A percentile compares a stretch with the other conserved stretches of the same genome.
Evolutionary conservation across 2,888 invertebrate genomes (phyloP).

Genomic region (Hyles lineata): DNA sequence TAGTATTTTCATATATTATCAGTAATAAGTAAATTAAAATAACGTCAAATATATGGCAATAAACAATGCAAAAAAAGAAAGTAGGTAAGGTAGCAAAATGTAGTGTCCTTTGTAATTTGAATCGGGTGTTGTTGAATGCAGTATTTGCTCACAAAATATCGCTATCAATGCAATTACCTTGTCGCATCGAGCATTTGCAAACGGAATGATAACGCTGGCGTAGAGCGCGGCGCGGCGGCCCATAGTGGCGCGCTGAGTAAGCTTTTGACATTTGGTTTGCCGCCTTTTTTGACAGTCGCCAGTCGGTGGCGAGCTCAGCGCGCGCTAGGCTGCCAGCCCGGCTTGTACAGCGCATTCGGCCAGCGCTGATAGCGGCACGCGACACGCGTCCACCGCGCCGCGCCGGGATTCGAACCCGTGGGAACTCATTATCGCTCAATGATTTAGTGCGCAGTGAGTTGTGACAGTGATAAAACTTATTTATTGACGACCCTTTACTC

Average conservation of each 20-base stretch:
- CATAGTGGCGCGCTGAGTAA: constrained; percentile 34
- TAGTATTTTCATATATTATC: too few relatives aligned
- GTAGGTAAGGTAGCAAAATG: too few relatives aligned
- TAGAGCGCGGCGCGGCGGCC: constrained; percentile 39
- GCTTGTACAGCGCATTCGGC: constrained; percentile 41
- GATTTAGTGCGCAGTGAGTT: constrained; percentile 53
- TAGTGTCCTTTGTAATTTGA: neutral
- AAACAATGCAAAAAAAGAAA: too few relatives aligned
- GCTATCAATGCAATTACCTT: constrained; percentile 2
- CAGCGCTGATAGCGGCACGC: constrained; percentile 28
- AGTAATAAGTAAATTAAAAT: too few relatives aligned
- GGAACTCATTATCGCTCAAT: constrained; percentile 40
- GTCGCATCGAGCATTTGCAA: constrained; percentile 3
- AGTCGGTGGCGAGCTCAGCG: constrained; percentile 32
- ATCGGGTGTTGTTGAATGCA: neutral
- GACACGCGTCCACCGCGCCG: constrained; percentile 22
- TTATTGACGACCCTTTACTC: constrained; percentile 45
- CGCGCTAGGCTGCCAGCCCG: constrained; percentile 32
- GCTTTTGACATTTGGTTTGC: constrained; percentile 40
- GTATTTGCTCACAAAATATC: constrained; percentile 1
- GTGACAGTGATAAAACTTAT: constrained; percentile 57
- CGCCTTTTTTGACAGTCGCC: constrained; percentile 59
- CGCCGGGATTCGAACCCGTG: constrained; percentile 13
- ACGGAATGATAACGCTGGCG: constrained; percentile 5
- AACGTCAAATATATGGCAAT: too few relatives aligned